Evolutionary conservation across 1,140 invertebrate genomes (phyloP), one percentile per base, ranked within the genome.

Genomic region (Physella acuta): DNA sequence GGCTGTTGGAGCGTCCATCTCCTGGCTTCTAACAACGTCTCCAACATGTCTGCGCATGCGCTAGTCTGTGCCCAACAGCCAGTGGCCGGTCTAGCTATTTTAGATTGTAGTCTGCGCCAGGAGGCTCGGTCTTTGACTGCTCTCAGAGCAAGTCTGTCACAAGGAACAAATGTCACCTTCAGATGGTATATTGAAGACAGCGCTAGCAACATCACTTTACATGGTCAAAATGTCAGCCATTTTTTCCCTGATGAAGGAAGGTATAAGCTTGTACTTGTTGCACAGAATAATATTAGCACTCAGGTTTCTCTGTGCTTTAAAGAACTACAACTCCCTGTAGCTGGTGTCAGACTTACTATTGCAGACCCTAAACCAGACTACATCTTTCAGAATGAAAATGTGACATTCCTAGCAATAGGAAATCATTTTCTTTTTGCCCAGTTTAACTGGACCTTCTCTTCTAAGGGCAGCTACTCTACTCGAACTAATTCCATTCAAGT

Each of bases 11-110:
- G 49, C 14, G 49, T 75, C 36, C 63, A 39, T 14, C 3, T 73
- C 11, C 31, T 20, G 34, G 74, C 64, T 37, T 36, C 58, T 1
- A 75, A 75, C 63, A 71, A 75, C 53, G 63, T 75, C 14, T 73
- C 72, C 39, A 49, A 14, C 14, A 20, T 53, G 37, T 33, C 51
- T n/a, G 31, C 71, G 20, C 24, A 33, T 16, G 63, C 24, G 0
- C 31, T 33, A 0, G 28, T 74, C 3, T 44, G 36, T 26, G 73
- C 72, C 4, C 56, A 53, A 26, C 71, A 73, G 26, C 64, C 68
- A 24, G 56, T 73, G 30, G 39, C 55, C 16, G 34, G 51, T 37
- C 61, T 73, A 3, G 20, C 56, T 30, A 36, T 75, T 36, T 3
- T 31, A 1, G 63, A 70, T 49, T 72, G 73, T 52, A 28, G 30